These are phyloP conservation scores for Myocastor coypus DNA, from an alignment of 2,113 vertebrate genomes.

Conservation along the genomic window DNA sequence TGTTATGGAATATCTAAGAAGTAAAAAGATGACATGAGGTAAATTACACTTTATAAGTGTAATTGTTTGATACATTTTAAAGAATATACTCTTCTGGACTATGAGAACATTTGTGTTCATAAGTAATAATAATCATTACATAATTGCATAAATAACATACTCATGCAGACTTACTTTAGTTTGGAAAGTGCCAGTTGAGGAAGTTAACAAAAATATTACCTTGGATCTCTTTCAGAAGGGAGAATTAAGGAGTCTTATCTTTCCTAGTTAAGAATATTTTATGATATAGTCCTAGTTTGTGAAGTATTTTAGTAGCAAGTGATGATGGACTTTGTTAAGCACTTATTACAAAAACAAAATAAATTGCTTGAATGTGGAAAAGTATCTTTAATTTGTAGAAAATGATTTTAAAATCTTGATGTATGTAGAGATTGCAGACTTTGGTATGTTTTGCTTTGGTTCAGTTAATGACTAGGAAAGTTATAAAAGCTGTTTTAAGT, in stretches of 20 bases:
- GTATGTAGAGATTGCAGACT: not conserved
- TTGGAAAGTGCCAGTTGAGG: conserved; percentile 22
- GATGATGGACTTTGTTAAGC: conserved; percentile 25
- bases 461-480: conserved; percentile 11
- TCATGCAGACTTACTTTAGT: conserved; percentile 37
- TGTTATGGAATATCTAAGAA: conserved; percentile 18
- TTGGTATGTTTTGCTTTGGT: not conserved
- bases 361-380: conserved; percentile 38
- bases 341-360: conserved; percentile 18
- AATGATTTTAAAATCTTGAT: conserved; percentile 31
- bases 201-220: not conserved
- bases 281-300: too few species aligned
- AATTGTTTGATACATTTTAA: conserved; percentile 26
- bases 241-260: not conserved
- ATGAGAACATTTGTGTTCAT: not conserved
- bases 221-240: conserved; percentile 9
- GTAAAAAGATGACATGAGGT: conserved; percentile 31
- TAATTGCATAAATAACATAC: not conserved
- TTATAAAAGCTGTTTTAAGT: not conserved
- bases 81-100: not conserved
- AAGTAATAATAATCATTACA: too few species aligned
- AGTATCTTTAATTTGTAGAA: not conserved
- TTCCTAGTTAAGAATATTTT: too few species aligned
- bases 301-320: conserved; percentile 20
- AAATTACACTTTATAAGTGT: conserved; percentile 29